phyloP scores from a whole-genome alignment of 2,113 vertebrate species.

The Lates calcarifer region DNA sequence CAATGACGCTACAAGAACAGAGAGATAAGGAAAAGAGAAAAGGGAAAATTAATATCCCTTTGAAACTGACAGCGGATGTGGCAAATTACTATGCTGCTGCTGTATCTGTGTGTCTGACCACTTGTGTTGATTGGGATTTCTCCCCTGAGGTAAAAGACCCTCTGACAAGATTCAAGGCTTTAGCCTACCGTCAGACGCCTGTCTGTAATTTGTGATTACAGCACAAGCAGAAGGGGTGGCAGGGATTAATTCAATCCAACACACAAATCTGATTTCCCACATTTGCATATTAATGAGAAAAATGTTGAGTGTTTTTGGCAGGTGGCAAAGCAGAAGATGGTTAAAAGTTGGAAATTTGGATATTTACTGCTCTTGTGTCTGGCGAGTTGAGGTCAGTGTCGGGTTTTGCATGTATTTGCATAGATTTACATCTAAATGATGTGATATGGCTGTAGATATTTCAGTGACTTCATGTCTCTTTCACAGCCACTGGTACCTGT shows the following conservation, averaged over 20 bases:
- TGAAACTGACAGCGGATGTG: slow-evolving; percentile 68
- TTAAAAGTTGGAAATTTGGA: slow-evolving; percentile 73
- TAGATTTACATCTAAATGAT: slow-evolving; percentile 80
- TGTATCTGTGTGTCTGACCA: slow-evolving; percentile 70
- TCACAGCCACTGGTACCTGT: slow-evolving; percentile 31
- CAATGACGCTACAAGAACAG: slow-evolving; percentile 52
- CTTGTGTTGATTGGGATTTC: slow-evolving; percentile 80
- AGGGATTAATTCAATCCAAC: slow-evolving; percentile 86
- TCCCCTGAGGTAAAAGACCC: slow-evolving; percentile 77
- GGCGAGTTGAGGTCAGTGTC: slow-evolving; percentile 81
- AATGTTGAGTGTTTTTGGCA: slow-evolving; percentile 78
- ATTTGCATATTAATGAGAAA: slow-evolving; percentile 89
- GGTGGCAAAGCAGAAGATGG: slow-evolving; percentile 75
- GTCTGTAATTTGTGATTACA: slow-evolving; percentile 87
- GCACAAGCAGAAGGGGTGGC: slow-evolving; percentile 76
- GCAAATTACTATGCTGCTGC: slow-evolving; percentile 74
- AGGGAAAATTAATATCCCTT: slow-evolving; percentile 74
- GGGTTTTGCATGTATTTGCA: slow-evolving; percentile 82
- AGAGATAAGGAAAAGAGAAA: slow-evolving; percentile 65
- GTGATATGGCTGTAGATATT: slow-evolving; percentile 63
- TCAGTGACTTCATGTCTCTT: slow-evolving; percentile 48
- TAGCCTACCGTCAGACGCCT: slow-evolving; percentile 77
- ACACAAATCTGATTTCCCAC: slow-evolving; percentile 81
- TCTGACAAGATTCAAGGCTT: slow-evolving; percentile 76
- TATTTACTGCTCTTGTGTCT: slow-evolving; percentile 82